Evolutionary conservation across 2,888 invertebrate species (phyloP), one percentile per base, ranked within the genome.

Genomic region (Timandra comae): DNA sequence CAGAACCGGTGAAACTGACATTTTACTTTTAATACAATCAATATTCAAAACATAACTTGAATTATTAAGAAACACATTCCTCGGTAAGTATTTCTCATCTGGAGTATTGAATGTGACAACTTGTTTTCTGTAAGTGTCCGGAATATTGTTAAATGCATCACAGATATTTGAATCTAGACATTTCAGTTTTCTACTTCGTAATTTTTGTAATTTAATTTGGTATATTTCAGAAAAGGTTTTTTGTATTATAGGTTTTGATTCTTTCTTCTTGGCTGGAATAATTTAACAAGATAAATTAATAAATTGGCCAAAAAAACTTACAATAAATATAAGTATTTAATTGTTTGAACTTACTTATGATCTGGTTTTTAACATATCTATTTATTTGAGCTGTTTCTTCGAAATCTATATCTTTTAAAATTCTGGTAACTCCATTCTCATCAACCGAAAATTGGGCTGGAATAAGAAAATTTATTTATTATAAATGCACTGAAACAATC

Each of bases 41-140:
- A 80, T 19, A 51, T 80, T 70, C 1, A 84, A 31, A 2, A 51
- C 49, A 49, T 79, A 81, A n/a, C 37, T 42, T 4, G 58, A 38
- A 30, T 70, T 70, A 33, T 64, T 70, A n/a, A 77, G 54, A 32
- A 55, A 60, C 29, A 82, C 55, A 43, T 70, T 71, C 39, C 61
- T 50, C 5, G 84, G 84, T 30, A 82, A 45, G 28, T 53, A 57
- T 31, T 59, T 35, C 35, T 63, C 63, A 2, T 66, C 58, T 1
- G 84, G 80, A 3, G 59, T 64, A 29, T 63, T 64, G 0, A 80
- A 33, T 12, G 57, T 58, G 1, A 73, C 56, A n/a, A 57, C 31
- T 13, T 54, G 46, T 38, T 66, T 59, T 27, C 62, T 50, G 10
- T 49, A 58, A n/a, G 77, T 45, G 33, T 75, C 67, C 11, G 81